phyloP scores from a whole-genome alignment of 1,140 invertebrate species.

The Bombus ignitus region DNA sequence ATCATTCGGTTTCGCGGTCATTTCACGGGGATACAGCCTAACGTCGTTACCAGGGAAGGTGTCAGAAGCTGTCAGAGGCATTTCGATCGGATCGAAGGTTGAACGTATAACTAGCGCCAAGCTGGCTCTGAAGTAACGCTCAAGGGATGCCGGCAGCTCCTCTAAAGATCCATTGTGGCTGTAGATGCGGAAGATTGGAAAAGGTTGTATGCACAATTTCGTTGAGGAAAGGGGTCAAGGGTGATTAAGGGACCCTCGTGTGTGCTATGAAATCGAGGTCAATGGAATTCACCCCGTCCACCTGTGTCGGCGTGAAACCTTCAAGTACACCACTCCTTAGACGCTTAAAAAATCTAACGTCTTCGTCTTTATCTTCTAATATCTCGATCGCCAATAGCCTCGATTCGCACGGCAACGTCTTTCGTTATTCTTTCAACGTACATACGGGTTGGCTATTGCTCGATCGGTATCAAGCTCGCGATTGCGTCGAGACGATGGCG shows the following conservation, averaged over 20 bases:
- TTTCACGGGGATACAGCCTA: neutral
- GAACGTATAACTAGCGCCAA: neutral
- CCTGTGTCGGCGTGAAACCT: conserved; percentile 15
- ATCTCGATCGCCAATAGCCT: conserved; percentile 4
- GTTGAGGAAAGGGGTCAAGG: conserved; percentile 63
- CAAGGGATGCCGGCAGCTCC: neutral
- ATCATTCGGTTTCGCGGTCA: neutral
- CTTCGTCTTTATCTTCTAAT: conserved; percentile 11
- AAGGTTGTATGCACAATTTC: conserved; percentile 53
- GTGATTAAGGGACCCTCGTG: conserved; percentile 62
- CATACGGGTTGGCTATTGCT: too few species aligned
- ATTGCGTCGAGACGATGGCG: too few species aligned
- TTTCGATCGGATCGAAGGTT: conserved; percentile 20
- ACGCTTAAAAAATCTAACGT: conserved; percentile 38
- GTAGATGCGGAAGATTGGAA: conserved; percentile 55
- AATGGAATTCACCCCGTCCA: conserved; percentile 58
- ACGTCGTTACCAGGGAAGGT: neutral
- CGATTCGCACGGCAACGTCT: too few species aligned
- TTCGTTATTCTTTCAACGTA: too few species aligned
- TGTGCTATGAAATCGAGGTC: conserved; percentile 48
- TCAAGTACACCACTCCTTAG: conserved; percentile 16
- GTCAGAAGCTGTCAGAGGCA: neutral
- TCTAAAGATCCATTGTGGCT: conserved; percentile 37
- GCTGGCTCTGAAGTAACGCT: neutral
- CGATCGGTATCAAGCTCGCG: too few species aligned